These are phyloP conservation scores for Microctonus aethiopoides DNA, from an alignment of 2,888 invertebrate genomes.

Conservation along the genomic window DNA sequence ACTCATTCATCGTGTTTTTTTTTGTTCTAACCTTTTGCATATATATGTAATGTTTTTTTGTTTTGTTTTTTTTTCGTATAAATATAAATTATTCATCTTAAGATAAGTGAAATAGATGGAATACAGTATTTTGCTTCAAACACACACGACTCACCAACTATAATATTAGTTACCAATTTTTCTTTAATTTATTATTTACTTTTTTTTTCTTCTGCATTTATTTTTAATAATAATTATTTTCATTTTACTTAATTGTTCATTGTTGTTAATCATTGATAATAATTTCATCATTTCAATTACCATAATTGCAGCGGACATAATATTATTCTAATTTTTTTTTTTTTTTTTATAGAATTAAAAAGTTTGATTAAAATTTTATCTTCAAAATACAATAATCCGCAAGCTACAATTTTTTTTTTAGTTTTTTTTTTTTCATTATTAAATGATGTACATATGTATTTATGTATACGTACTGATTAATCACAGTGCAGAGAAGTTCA, in stretches of 20 bases:
- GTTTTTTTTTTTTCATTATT: neutral
- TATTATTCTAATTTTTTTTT: neutral
- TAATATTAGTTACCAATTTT: no score
- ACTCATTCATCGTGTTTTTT: neutral
- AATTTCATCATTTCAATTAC: neutral
- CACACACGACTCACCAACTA: neutral
- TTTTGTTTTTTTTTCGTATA: constrained; percentile 29
- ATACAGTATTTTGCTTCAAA: neutral
- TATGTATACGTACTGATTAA: constrained; percentile 14
- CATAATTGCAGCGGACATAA: neutral
- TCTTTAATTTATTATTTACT: no score
- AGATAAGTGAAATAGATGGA: neutral
- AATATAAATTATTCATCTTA: constrained; percentile 35
- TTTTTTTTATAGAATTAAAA: neutral
- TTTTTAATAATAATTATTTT: no score
- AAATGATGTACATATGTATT: constrained; percentile 8
- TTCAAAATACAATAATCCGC: neutral
- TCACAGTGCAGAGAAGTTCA: constrained; percentile 28
- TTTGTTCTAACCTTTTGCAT: neutral
- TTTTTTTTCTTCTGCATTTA: no score
- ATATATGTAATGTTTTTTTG: constrained; percentile 15
- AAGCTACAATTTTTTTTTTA: neutral
- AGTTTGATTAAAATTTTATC: no score
- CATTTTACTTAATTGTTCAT: no score
- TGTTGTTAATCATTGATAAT: neutral